Percentiles rank a stretch among this genome's conserved stretches.
phyloP scores from a whole-genome alignment of 2,797 vertebrate genomes.

The Craterocephalus amniculus region DNA sequence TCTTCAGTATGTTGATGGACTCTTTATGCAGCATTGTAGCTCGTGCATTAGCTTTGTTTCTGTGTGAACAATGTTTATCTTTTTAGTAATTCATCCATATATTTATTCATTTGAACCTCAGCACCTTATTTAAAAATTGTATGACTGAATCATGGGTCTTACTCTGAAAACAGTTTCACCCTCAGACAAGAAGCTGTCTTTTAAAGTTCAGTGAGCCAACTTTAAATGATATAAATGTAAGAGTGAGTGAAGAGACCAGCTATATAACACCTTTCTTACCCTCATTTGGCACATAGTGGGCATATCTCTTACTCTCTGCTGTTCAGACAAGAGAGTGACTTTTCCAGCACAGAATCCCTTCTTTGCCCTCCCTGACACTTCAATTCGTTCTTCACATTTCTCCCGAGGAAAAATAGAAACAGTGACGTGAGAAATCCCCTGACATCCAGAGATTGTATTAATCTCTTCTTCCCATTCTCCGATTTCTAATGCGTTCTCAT shows the following conservation, averaged over 20 bases:
- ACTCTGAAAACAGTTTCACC: background rate
- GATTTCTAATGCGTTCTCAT: conserved; percentile 67
- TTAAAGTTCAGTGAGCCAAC: background rate
- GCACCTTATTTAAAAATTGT: too few species aligned
- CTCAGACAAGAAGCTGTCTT: background rate
- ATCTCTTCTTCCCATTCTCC: conserved; percentile 75
- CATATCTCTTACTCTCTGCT: conserved; percentile 31
- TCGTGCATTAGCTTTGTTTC: too few species aligned
- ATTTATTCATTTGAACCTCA: background rate
- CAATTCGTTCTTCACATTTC: conserved; percentile 52
- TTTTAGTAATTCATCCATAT: background rate
- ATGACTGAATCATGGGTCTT: too few species aligned
- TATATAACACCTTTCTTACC: conserved; percentile 13
- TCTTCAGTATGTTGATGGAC: too few species aligned
- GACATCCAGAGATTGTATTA: conserved; percentile 72
- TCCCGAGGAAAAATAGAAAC: conserved; percentile 59
- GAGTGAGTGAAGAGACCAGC: background rate
- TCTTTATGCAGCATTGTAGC: too few species aligned
- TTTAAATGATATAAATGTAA: background rate
- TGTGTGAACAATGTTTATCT: background rate
- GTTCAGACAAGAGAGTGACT: conserved; percentile 30
- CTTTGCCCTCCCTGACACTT: conserved; percentile 52
- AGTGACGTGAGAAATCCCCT: conserved; percentile 66
- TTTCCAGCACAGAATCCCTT: conserved; percentile 44
- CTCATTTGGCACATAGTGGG: conserved; percentile 20